Evolutionary conservation across 2,113 vertebrate genomes (phyloP).

Genomic region (Conger conger): DNA sequence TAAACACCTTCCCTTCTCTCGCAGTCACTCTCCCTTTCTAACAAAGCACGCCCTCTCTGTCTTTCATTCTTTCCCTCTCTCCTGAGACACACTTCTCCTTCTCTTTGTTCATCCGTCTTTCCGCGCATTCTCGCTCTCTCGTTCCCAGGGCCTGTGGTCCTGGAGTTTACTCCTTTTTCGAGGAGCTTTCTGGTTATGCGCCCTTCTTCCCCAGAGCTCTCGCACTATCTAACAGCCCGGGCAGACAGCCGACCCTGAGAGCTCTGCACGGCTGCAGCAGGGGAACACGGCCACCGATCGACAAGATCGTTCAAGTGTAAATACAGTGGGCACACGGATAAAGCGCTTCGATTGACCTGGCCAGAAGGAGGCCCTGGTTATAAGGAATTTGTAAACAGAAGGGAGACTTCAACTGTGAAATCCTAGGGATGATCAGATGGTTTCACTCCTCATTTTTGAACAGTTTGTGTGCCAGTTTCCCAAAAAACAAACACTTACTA

Average conservation of each 20-base stretch:
- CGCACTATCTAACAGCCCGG: not conserved
- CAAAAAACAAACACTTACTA: not conserved
- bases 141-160: slow-evolving; percentile 49
- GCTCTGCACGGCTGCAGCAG: slow-evolving; percentile 1
- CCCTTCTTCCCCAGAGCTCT: slow-evolving; percentile 9
- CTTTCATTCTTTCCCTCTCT: slow-evolving; percentile 53
- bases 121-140: slow-evolving; percentile 43
- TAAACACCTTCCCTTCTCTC: slow-evolving; percentile 52
- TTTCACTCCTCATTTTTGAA: no score
- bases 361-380: not conserved
- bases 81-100: slow-evolving; percentile 55
- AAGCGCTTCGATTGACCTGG: not conserved
- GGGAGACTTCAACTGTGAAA: not conserved
- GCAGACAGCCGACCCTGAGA: not conserved
- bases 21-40: slow-evolving; percentile 48
- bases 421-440: not conserved
- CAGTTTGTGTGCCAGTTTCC: no score
- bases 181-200: slow-evolving; percentile 42
- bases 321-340: not conserved
- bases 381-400: not conserved
- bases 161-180: slow-evolving; percentile 57
- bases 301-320: not conserved
- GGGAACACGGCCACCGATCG: not conserved
- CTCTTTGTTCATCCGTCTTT: slow-evolving; percentile 53
- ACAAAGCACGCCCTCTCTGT: slow-evolving; percentile 58